These are phyloP conservation scores for Prietella phreatophila DNA, from an alignment of 2,113 vertebrate genomes.

Conservation along the genomic window DNA sequence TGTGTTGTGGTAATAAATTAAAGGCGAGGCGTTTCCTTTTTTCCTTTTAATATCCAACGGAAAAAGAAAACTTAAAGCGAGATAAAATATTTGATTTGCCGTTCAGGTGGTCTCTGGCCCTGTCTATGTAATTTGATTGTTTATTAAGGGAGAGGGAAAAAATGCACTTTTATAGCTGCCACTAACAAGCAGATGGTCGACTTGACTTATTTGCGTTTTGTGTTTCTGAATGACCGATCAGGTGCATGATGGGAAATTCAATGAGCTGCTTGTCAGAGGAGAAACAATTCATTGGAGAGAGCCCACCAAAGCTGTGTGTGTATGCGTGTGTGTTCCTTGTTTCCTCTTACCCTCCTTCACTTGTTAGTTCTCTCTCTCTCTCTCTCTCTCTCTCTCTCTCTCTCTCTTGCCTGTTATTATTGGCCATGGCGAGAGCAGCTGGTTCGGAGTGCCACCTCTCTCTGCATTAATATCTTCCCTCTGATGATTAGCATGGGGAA, in stretches of 20 bases:
- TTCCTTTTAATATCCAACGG: slow-evolving; percentile 83
- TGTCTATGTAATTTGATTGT: slow-evolving; percentile 97
- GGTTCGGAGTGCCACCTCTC: slow-evolving; percentile 71
- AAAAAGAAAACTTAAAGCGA: slow-evolving; percentile 91
- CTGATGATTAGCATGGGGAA: slow-evolving; percentile 73
- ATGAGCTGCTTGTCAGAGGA: slow-evolving; percentile 99
- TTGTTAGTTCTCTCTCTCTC: background rate
- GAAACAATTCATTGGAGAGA: slow-evolving; percentile 87
- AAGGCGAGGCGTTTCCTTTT: slow-evolving; percentile 76
- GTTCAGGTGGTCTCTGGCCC: slow-evolving; percentile 95
- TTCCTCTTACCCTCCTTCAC: slow-evolving; percentile 30
- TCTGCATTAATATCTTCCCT: slow-evolving; percentile 73
- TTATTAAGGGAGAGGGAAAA: slow-evolving; percentile 85
- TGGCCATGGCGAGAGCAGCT: slow-evolving; percentile 78
- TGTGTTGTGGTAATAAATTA: slow-evolving; percentile 99
- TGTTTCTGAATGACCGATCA: slow-evolving; percentile 99
- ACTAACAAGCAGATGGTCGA: slow-evolving; percentile 99
- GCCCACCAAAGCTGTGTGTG: slow-evolving; percentile 73
- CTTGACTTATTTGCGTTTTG: slow-evolving; percentile 99
- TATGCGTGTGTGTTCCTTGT: slow-evolving; percentile 55
- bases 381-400: slow-evolving; percentile 31
- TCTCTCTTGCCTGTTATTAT: slow-evolving; percentile 67
- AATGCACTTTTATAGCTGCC: slow-evolving; percentile 96
- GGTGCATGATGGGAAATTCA: slow-evolving; percentile 99
- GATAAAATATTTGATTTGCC: slow-evolving; percentile 94